These are phyloP conservation scores for Eudorcas thomsonii DNA, from an alignment of 2,113 vertebrate species.

Conservation along the genomic window DNA sequence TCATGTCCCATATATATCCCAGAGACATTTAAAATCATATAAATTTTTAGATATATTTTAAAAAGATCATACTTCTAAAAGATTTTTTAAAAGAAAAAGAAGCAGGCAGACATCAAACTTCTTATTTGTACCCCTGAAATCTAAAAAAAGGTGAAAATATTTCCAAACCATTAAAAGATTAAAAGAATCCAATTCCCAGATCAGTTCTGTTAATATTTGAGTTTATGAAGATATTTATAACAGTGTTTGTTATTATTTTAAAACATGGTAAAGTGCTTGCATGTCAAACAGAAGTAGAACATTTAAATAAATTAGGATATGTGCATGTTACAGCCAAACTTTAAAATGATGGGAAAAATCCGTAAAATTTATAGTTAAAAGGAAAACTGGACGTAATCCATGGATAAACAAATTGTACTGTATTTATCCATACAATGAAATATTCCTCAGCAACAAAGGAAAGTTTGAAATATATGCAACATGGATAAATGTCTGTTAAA, in stretches of 20 bases:
- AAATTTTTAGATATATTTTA: neutral
- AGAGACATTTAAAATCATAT: neutral
- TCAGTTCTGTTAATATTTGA: neutral
- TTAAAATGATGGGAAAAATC: neutral
- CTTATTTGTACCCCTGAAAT: neutral
- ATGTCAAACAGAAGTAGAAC: neutral
- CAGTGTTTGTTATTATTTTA: neutral
- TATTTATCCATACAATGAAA: neutral
- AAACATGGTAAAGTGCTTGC: neutral
- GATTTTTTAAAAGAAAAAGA: neutral
- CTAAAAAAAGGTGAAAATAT: neutral
- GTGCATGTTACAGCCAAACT: neutral
- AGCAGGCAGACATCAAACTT: neutral
- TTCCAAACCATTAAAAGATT: neutral
- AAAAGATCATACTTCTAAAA: neutral
- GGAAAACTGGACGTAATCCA: neutral
- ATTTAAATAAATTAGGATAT: neutral
- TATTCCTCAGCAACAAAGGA: neutral
- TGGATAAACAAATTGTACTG: neutral
- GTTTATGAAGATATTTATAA: neutral
- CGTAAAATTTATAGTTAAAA: neutral
- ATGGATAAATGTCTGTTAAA: neutral
- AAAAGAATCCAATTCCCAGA: neutral
- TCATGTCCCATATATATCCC: neutral
- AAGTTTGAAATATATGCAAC: neutral